phyloP scores from a whole-genome alignment of 2,113 vertebrate species.

The Pycnonotus jocosus region DNA sequence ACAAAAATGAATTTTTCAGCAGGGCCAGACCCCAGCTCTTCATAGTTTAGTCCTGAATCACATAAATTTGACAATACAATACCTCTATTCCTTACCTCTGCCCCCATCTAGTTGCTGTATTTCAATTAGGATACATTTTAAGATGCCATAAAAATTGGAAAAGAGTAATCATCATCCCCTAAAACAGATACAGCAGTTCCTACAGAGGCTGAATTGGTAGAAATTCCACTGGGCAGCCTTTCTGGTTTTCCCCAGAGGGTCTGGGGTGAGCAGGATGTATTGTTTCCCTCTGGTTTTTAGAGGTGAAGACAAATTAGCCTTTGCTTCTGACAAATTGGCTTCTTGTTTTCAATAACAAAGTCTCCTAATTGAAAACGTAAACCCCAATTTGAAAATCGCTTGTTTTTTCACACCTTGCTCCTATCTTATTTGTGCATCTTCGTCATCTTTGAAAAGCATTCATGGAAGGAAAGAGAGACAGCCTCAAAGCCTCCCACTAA shows the following conservation, averaged over 20 bases:
- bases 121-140: neutral
- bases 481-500: neutral
- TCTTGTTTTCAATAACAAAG: slow-evolving; percentile 35
- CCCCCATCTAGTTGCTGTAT: neutral
- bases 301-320: slow-evolving; percentile 62
- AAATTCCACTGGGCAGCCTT: neutral
- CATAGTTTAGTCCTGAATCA: neutral
- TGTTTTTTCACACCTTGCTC: neutral
- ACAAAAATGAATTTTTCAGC: neutral
- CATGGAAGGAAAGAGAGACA: neutral
- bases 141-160: neutral
- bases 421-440: neutral
- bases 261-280: neutral
- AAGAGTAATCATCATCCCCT: neutral
- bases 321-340: slow-evolving; percentile 39
- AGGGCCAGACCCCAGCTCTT: neutral
- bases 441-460: neutral
- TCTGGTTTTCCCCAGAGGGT: neutral
- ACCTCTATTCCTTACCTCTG: neutral
- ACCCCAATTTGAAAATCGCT: neutral
- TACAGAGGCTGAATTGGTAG: neutral
- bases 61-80: neutral
- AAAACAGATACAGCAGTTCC: neutral
- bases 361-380: slow-evolving; percentile 46
- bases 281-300: neutral